These are phyloP conservation scores for Anagrus nilaparvatae DNA, from an alignment of 1,140 invertebrate species.

Conservation along the genomic window DNA sequence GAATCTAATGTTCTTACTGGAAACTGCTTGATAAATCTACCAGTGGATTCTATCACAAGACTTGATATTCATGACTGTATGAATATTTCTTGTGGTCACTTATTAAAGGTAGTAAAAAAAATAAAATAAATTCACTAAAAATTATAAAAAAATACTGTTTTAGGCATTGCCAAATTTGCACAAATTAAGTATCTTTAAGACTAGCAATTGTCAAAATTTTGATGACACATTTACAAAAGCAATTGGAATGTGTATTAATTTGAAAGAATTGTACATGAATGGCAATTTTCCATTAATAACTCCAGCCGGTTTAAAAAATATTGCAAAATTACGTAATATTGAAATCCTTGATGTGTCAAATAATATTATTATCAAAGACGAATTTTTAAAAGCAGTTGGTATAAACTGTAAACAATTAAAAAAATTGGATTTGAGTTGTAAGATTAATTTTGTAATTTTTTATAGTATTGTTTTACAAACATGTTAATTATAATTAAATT, in stretches of 20 bases:
- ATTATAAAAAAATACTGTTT: too few relatives aligned
- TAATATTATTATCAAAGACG: slow-evolving; percentile 16
- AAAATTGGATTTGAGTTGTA: slow-evolving; percentile 22
- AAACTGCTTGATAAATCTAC: slow-evolving; percentile 25
- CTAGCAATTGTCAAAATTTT: slow-evolving; percentile 18
- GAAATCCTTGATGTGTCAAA: slow-evolving; percentile 18
- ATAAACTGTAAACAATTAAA: slow-evolving; percentile 20
- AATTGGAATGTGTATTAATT: slow-evolving; percentile 15
- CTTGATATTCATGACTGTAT: slow-evolving; percentile 23
- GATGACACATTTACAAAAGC: slow-evolving; percentile 15
- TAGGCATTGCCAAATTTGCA: slow-evolving; percentile 22
- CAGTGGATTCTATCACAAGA: slow-evolving; percentile 25
- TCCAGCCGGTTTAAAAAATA: slow-evolving; percentile 13
- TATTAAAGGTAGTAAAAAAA: slow-evolving; percentile 30
- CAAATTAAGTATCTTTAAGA: too few relatives aligned
- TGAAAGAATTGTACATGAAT: slow-evolving; percentile 19
- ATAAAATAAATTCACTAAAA: too few relatives aligned
- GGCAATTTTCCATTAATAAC: slow-evolving; percentile 17
- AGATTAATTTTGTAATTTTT: slow-evolving; percentile 8
- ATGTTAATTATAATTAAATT: slow-evolving; percentile 1
- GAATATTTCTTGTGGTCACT: slow-evolving; percentile 17
- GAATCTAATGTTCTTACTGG: slow-evolving; percentile 22
- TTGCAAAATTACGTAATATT: slow-evolving; percentile 23
- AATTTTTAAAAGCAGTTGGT: slow-evolving; percentile 18
- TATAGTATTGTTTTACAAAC: neutral